Evolutionary conservation across 2,888 invertebrate species (phyloP).

Genomic region (Apamea epomidion): DNA sequence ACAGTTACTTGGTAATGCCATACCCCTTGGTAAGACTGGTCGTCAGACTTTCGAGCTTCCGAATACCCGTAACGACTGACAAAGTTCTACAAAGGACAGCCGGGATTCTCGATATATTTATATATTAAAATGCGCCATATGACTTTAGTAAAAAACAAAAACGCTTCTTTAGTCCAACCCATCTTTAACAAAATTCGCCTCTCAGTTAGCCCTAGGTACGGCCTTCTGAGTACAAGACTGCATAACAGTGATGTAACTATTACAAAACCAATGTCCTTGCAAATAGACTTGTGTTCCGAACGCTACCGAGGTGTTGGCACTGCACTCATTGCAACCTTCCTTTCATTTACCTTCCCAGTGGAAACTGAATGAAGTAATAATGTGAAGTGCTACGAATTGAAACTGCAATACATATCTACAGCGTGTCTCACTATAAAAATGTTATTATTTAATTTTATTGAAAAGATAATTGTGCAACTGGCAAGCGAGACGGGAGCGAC

Average conservation of each 20-base stretch:
- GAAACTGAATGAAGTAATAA: slow-evolving; percentile 37
- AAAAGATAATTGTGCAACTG: background rate
- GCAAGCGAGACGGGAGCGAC: background rate
- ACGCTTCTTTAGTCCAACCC: too few species aligned
- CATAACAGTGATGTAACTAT: slow-evolving; percentile 24
- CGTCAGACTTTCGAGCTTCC: background rate
- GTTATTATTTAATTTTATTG: background rate
- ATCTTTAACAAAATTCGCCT: background rate
- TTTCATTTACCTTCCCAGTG: slow-evolving; percentile 40
- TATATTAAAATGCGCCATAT: too few species aligned
- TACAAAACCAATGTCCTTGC: slow-evolving; percentile 44
- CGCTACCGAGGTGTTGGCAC: slow-evolving; percentile 9
- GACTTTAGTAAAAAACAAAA: too few species aligned
- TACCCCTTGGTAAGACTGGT: background rate
- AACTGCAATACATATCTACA: slow-evolving; percentile 17
- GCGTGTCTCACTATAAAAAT: background rate
- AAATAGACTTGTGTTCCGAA: slow-evolving; percentile 11
- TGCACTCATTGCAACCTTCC: slow-evolving; percentile 48
- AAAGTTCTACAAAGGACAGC: background rate
- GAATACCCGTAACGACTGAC: background rate
- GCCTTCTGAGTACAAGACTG: background rate
- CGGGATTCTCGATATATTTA: background rate
- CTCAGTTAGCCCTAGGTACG: background rate
- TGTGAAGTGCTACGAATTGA: slow-evolving; percentile 10
- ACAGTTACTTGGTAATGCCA: background rate